These are phyloP conservation scores for Psittacula cyanocephala DNA, from an alignment of 2,113 vertebrate species.

Conservation along the genomic window DNA sequence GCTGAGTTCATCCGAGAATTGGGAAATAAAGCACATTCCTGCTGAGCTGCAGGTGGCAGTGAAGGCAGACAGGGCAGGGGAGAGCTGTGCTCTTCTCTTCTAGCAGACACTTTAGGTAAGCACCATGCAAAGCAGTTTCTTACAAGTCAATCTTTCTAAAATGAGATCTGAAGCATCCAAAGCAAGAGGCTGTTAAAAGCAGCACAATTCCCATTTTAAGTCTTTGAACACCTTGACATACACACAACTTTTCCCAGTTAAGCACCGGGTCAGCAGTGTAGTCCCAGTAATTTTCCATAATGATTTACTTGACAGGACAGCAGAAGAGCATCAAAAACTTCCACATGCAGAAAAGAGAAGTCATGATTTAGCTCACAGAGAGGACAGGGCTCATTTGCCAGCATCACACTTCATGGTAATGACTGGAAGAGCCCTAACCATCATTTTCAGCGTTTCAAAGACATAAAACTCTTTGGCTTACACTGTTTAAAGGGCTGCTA, in stretches of 20 bases:
- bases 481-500: background rate
- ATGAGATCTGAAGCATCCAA: background rate
- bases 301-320: background rate
- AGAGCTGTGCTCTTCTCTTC: background rate
- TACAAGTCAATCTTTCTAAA: background rate
- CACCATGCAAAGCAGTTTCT: constrained; percentile 44
- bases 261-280: rapidly evolving
- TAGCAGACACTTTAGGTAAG: background rate
- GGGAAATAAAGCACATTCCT: constrained; percentile 1
- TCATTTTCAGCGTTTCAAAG: background rate
- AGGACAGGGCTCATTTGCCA: background rate
- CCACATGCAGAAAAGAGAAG: background rate
- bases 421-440: background rate
- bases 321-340: background rate
- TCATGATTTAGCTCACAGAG: background rate
- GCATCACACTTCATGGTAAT: background rate
- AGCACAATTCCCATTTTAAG: background rate
- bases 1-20: background rate
- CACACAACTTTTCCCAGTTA: background rate
- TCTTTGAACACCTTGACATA: background rate
- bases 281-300: background rate
- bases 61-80: background rate
- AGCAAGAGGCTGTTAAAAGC: background rate
- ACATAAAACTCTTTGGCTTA: background rate
- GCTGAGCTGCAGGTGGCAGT: background rate